Percentiles rank a stretch among this genome's conserved stretches.
Conservation (phyloP, 2,113 vertebrate species). For the Sorex araneus region DNA sequence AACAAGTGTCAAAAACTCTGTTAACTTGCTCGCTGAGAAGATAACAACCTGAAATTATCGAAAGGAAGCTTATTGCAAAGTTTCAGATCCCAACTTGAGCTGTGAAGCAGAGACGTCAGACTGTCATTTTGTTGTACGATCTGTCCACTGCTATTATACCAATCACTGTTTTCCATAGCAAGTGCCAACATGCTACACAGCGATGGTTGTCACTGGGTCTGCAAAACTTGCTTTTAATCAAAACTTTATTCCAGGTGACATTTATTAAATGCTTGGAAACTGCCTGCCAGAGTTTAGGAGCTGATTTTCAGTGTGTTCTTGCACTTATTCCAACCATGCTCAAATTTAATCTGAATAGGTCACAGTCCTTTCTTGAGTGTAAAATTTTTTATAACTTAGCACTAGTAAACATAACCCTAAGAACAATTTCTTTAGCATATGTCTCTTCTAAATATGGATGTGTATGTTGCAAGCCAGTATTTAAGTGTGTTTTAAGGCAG, state of each 20-base stretch:
- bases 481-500: neutral
- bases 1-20: neutral
- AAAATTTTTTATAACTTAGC: neutral
- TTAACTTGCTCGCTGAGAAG: neutral
- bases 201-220: neutral
- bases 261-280: neutral
- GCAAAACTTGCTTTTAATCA: neutral
- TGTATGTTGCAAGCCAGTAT: neutral
- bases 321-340: neutral
- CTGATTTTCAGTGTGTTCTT: neutral
- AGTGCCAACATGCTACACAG: rapidly evolving
- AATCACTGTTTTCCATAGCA: neutral
- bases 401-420: neutral
- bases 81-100: neutral
- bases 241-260: neutral
- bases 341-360: neutral
- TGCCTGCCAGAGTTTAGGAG: neutral
- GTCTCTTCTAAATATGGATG: neutral
- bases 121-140: neutral
- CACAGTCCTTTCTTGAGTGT: neutral
- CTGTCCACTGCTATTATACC: neutral
- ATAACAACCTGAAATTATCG: neutral
- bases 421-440: neutral
- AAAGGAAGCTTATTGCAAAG: neutral
- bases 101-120: neutral